Evolutionary conservation across 2,113 vertebrate species (phyloP).

Genomic region (Cavia aperea): DNA sequence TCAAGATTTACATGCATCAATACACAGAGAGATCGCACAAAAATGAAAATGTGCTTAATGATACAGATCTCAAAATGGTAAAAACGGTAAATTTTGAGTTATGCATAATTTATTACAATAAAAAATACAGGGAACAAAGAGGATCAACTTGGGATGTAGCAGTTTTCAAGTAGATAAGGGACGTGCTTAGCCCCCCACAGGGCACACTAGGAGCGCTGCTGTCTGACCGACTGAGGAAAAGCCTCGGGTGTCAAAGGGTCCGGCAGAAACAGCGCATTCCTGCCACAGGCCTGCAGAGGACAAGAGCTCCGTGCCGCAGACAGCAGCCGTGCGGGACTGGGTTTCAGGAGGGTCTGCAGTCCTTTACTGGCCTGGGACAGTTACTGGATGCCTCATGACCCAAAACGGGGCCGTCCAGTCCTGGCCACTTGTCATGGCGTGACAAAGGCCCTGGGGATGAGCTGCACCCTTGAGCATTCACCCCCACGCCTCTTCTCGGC

Average conservation of each 20-base stretch:
- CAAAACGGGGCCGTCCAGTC: neutral
- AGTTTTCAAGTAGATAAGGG: neutral
- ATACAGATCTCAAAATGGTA: neutral
- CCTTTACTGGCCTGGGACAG: neutral
- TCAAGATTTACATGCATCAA: neutral
- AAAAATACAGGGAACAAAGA: neutral
- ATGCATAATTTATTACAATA: neutral
- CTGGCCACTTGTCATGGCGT: neutral
- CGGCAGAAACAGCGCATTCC: neutral
- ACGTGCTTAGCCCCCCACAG: neutral
- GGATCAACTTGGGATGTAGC: neutral
- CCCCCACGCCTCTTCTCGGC: neutral
- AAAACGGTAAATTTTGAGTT: neutral
- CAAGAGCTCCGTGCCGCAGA: neutral
- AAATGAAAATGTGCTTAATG: neutral
- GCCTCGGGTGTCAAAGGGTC: neutral
- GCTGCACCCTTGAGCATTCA: neutral
- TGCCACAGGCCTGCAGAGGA: neutral
- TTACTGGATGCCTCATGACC: neutral
- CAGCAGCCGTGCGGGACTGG: neutral
- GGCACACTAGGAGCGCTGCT: neutral
- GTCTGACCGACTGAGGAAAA: neutral
- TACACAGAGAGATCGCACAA: neutral
- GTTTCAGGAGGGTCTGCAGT: neutral
- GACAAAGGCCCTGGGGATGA: neutral